Conservation (phyloP, 2,113 vertebrate species). For the Sakesphorus luctuosus region DNA sequence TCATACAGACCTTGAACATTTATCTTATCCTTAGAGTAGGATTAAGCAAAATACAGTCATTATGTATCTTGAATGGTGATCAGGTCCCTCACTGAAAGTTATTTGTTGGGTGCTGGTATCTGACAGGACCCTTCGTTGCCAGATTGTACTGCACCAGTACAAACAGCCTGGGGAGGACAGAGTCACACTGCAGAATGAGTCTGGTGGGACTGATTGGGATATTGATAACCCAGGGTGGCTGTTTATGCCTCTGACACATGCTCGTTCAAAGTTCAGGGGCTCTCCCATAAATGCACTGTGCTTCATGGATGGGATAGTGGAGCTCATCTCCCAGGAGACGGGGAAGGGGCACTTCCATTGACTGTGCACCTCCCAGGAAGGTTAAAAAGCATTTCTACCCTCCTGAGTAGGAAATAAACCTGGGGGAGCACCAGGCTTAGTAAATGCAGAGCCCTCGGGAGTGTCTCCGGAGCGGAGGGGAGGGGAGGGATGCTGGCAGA, state of each 20-base stretch:
- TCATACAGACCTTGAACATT: neutral
- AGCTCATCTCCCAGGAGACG: neutral
- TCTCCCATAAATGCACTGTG: neutral
- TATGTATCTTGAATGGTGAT: neutral
- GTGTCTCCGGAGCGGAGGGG: rapidly evolving
- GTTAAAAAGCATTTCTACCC: neutral
- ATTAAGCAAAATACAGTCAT: neutral
- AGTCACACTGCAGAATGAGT: neutral
- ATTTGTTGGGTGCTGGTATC: neutral
- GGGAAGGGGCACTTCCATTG: neutral
- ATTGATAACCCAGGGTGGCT: neutral
- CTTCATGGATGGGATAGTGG: rapidly evolving
- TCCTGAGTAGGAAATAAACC: neutral
- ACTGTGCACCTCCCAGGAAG: neutral
- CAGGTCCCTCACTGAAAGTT: neutral
- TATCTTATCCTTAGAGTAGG: neutral
- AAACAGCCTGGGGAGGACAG: neutral
- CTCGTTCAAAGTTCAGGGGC: neutral
- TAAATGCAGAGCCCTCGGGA: no score
- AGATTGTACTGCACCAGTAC: rapidly evolving
- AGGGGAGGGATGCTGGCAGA: neutral
- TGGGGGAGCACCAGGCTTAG: neutral
- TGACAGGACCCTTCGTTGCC: neutral
- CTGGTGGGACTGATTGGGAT: neutral
- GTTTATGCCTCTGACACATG: neutral